Conservation (phyloP, 1,140 invertebrate genomes). For the Popillia japonica region DNA sequence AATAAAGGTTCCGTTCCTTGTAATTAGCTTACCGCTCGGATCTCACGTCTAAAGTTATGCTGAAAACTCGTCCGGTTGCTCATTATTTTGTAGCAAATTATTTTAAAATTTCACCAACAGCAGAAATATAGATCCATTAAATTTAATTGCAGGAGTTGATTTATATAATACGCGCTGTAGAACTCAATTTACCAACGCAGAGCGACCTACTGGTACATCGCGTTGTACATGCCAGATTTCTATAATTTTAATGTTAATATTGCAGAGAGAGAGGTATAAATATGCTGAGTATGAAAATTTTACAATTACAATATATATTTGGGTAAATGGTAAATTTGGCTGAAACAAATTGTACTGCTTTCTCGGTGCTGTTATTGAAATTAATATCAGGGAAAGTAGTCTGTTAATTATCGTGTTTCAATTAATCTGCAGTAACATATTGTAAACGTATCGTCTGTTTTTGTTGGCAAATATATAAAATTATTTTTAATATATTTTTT, state of each 20-base stretch:
- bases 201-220: not conserved
- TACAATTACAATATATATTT: not conserved
- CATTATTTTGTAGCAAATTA: conserved; percentile 31
- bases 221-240: not conserved
- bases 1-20: conserved; percentile 27
- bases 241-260: not conserved
- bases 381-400: too few species aligned
- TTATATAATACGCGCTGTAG: conserved; percentile 12
- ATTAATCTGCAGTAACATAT: too few species aligned
- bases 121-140: conserved; percentile 30
- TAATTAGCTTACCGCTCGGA: conserved; percentile 22
- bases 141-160: conserved; percentile 30
- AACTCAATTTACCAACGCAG: not conserved
- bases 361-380: too few species aligned
- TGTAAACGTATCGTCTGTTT: too few species aligned
- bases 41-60: conserved; percentile 3
- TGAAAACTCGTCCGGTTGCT: conserved; percentile 28
- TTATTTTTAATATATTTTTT: too few species aligned
- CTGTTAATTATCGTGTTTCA: too few species aligned
- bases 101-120: conserved; percentile 33
- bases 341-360: too few species aligned
- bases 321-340: too few species aligned
- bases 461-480: too few species aligned
- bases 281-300: not conserved
- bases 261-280: not conserved